phyloP scores from a whole-genome alignment of 2,888 invertebrate species.

The Elgonia sp. region DNA sequence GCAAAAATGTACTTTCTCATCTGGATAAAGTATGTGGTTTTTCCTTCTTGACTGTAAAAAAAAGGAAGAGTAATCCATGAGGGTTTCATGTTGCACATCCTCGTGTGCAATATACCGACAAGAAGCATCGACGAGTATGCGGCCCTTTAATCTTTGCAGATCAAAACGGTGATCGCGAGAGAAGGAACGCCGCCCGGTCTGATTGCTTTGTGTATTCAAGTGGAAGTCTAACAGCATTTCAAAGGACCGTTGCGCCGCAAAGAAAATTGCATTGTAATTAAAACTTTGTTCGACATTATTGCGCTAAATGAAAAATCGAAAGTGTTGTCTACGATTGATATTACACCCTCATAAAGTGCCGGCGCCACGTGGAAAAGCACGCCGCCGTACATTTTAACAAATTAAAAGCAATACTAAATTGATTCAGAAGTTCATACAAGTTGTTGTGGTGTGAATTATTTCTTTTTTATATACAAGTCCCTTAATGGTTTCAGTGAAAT shows the following conservation, averaged over 20 bases:
- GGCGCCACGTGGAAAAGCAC: conserved; percentile 36
- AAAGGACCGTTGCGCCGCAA: conserved; percentile 83
- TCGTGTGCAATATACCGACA: conserved; percentile 72
- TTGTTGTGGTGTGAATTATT: background rate
- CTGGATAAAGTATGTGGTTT: no score
- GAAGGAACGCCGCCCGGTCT: conserved; percentile 78
- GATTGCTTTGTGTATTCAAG: conserved; percentile 86
- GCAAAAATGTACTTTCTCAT: background rate
- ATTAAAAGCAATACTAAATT: conserved; percentile 37
- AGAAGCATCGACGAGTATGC: conserved; percentile 75
- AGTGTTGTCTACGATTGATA: conserved; percentile 72
- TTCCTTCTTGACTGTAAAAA: no score
- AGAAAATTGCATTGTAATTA: conserved; percentile 87
- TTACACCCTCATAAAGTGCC: conserved; percentile 55
- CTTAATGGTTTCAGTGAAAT: conserved; percentile 17
- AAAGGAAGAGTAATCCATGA: no score
- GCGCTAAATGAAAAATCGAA: conserved; percentile 73
- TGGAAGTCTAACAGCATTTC: conserved; percentile 86
- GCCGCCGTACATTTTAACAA: conserved; percentile 25
- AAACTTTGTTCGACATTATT: conserved; percentile 79
- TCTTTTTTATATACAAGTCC: background rate
- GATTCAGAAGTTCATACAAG: conserved; percentile 27
- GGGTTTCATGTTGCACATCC: conserved; percentile 44
- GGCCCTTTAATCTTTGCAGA: conserved; percentile 86
- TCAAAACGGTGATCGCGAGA: conserved; percentile 83